Base-by-base conservation (phyloP, 2,113 vertebrate genomes). In the Rana temporaria region DNA sequence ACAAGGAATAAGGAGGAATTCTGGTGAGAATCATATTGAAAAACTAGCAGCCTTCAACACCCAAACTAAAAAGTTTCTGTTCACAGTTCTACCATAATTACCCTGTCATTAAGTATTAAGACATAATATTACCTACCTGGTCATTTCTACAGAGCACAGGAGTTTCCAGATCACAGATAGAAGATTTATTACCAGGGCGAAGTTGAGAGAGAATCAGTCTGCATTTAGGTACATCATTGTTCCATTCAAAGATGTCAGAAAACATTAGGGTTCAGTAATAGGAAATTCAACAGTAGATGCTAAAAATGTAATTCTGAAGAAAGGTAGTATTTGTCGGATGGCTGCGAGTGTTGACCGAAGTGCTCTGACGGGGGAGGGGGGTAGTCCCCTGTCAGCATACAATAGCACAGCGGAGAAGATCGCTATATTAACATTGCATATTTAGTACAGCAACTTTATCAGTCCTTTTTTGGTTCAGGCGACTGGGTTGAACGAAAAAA, bases 71-170 rank as follows among this genome's bases (percentile, higher is more conserved):
- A 14, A 52, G 16, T 52, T 77, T 77, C 38, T 8, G 22, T 48
- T 63, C n/a, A 26, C 20, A 52, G 15, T 62, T 20, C 66, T 56
- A 26, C 55, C 78, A 48, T 14, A 0, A 38, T 14, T 57, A 59
- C 20, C 24, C 65, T 69, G 55, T 70, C 9, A 79, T 70, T 67
- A 79, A 70, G 65, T 70, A 22, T 38, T 14, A 79, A 48, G 63
- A 79, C 48, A 56, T 7, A 16, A 20, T 38, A 67, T 78, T 56
- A 38, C 16, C 18, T 55, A 48, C 60, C 48, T 20, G 32, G 38
- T 22, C 62, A 78, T 30, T 53, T 14, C 9, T 70, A n/a, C 17
- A 62, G 32, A 30, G 68, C 19, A 32, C 16, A 42, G 78, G 65
- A 62, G 78, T 26, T 26, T 15, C 34, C 67, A 48, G 42, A 14